Evolutionary conservation across 2,888 invertebrate genomes (phyloP), one percentile per base, ranked within the genome.

Genomic region (Noctua comes): DNA sequence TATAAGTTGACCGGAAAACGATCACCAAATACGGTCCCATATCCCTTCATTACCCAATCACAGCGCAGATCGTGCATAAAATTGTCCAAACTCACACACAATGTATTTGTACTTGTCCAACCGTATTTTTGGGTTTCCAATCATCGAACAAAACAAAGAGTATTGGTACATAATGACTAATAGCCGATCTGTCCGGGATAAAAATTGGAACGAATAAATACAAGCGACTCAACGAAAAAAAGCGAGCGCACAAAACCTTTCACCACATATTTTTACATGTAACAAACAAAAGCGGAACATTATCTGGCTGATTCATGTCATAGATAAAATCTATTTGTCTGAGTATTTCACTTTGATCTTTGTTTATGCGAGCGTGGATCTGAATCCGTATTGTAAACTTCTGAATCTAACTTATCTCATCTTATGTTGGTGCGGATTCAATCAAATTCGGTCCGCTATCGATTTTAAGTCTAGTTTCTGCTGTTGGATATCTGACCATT

Each of bases 291-390:
- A 87, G 82, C 85, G 85, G 80, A 86, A 73, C 87, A 90, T 90
- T 90, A 91, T 87, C 84, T 82, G 77, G 85, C 85, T 89, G 91
- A 91, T 88, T 91, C 90, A 91, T 87, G 79, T 88, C 86, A 82
- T 84, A 88, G 90, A 91, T 91, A 91, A 89, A 91, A 90, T 90
- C 87, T 89, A 85, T 90, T 89, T 89, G 88, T 88, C 81, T 86
- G 84, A 84, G 88, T 87, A 90, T 91, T 91, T 86, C 86, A 85
- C 83, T 88, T 86, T 86, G 88, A 87, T 89, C 86, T 86, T 84
- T 86, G 86, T 86, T 85, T 88, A 88, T 84, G 80, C 76, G 77
- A 84, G 76, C 84, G 73, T 68, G 84, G 88, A 82, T 80, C 86
- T 80, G 79, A 82, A 88, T 80, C 85, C 87, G 76, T 86, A 85